Evolutionary conservation across 2,113 vertebrate species (phyloP), one percentile per base, ranked within the genome.

Genomic region (Psilopsiagon aurifrons): DNA sequence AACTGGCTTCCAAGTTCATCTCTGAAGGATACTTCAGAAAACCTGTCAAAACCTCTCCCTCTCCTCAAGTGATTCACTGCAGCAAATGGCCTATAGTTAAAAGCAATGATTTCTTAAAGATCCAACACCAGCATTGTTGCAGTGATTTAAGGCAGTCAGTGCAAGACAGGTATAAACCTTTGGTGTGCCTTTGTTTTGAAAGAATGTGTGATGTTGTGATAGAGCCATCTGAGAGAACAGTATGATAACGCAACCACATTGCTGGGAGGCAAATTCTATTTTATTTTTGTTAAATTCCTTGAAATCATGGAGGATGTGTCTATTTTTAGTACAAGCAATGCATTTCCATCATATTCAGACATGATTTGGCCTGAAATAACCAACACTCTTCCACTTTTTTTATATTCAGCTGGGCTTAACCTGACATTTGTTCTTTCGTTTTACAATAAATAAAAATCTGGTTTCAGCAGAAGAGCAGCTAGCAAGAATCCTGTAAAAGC

Each of bases 1-100:
- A 84, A 47, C 39, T 31, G 39, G 11, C 52, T 59, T 92, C 55
- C 90, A 83, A 66, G 77, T 96, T 97, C 78, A 74, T 71, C 94
- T 96, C 84, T 79, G 62, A 95, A 95, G 54, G 60, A 91, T 77
- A 73, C 78, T 91, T 66, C 78, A 81, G 79, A 91, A 94, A 95
- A 92, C 43, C 43, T 77, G 83, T 74, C 78, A 67, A 90, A 86
- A 54, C 29, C 27, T 93, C 35, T 75, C 29, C 62, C 69, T 9
- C 7, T 92, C 10, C 15, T 20, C 0, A 0, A 79, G 44, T 75
- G 52, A 93, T 91, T 92, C 88, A 84, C 66, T 90, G 76, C 81
- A 88, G 43, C 51, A 79, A 95, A 73, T 74, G 41, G 57, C 31
- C 41, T 90, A 66, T 54, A 46, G 75, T 90, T 93, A 78, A 92